These are phyloP conservation scores for Panonychus citri DNA, from an alignment of 1,140 invertebrate species.

Conservation along the genomic window DNA sequence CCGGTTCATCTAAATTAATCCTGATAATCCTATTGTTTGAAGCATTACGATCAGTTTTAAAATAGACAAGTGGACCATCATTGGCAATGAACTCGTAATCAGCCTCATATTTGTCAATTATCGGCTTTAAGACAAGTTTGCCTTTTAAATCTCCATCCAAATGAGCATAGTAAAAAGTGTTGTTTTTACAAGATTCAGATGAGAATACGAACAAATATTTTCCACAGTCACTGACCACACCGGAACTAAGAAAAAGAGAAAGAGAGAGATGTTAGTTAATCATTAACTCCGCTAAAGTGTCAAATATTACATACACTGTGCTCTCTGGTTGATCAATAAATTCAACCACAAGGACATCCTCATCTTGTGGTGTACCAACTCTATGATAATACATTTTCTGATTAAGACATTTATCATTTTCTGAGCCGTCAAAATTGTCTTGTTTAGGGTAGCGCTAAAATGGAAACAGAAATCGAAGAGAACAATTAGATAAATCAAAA, in stretches of 20 bases:
- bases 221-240: slow-evolving; percentile 65
- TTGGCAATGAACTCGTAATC: slow-evolving; percentile 92
- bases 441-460: slow-evolving; percentile 45
- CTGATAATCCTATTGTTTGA: slow-evolving; percentile 67
- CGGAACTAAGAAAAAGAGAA: slow-evolving; percentile 12
- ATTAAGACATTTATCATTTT: slow-evolving; percentile 58
- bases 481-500: too few relatives aligned
- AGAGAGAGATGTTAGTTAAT: background rate
- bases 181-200: slow-evolving; percentile 61
- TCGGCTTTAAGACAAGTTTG: slow-evolving; percentile 39
- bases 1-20: slow-evolving; percentile 42
- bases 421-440: slow-evolving; percentile 63
- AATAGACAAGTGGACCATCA: slow-evolving; percentile 51
- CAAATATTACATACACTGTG: slow-evolving; percentile 36
- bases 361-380: slow-evolving; percentile 56
- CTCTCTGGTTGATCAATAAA: slow-evolving; percentile 76
- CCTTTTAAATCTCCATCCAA: slow-evolving; percentile 28
- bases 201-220: slow-evolving; percentile 57
- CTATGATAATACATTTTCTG: slow-evolving; percentile 86
- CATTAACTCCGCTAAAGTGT: too few relatives aligned
- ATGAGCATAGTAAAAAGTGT: slow-evolving; percentile 58
- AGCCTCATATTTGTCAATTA: slow-evolving; percentile 72
- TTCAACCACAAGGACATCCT: slow-evolving; percentile 70
- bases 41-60: slow-evolving; percentile 80
- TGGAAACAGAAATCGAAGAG: slow-evolving; percentile 17